Evolutionary conservation across 2,888 invertebrate genomes (phyloP).

Genomic region (Meloe dianella): DNA sequence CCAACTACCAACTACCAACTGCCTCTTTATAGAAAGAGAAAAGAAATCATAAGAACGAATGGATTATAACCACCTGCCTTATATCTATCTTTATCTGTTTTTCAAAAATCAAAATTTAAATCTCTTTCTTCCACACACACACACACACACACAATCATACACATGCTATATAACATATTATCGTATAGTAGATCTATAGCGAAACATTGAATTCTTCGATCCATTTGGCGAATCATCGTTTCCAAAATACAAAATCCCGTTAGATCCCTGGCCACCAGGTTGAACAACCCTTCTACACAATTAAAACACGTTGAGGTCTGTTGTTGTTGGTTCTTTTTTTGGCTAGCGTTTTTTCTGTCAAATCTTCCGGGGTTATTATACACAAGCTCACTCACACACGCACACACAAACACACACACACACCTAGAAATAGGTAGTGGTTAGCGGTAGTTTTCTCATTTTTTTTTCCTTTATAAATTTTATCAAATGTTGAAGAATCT

Average conservation of each 20-base stretch:
- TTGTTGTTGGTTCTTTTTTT: conserved; percentile 20
- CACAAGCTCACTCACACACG: conserved; percentile 34
- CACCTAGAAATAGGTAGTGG: too few species aligned
- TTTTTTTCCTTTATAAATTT: not conserved
- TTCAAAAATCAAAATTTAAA: conserved; percentile 3
- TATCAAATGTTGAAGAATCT: not conserved
- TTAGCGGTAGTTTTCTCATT: conserved; percentile 19
- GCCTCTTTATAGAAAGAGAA: conserved; percentile 49
- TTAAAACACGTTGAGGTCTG: conserved; percentile 13
- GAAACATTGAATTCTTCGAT: conserved; percentile 42
- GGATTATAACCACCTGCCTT: conserved; percentile 30
- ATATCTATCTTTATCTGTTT: conserved; percentile 20
- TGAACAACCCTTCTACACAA: conserved; percentile 53
- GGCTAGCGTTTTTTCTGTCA: conserved; percentile 31
- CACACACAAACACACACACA: conserved; percentile 19
- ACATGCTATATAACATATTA: not conserved
- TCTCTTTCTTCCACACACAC: not conserved
- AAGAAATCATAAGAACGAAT: conserved; percentile 42
- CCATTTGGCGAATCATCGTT: conserved; percentile 49
- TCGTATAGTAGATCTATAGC: not conserved
- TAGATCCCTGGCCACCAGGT: conserved; percentile 49
- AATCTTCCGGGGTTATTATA: conserved; percentile 50
- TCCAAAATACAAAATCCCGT: conserved; percentile 43
- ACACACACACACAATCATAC: not conserved
- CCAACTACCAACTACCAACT: conserved; percentile 49